Percentiles rank a stretch among this genome's conserved stretches.
Evolutionary conservation across 2,113 vertebrate genomes (phyloP).

Genomic region (Ammodramus savannarum): DNA sequence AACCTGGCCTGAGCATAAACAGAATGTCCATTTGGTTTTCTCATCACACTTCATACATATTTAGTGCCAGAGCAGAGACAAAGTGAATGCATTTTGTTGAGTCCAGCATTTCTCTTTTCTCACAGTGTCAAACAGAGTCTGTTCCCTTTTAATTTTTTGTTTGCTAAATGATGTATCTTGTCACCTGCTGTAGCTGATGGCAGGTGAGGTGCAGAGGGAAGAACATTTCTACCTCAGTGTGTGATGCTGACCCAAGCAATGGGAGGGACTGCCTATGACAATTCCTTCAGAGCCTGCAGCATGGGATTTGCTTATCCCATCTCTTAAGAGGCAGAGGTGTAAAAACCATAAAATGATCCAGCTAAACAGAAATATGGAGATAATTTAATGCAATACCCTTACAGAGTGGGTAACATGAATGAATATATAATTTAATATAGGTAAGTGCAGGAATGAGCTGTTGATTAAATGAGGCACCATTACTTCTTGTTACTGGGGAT

Average conservation of each 20-base stretch:
- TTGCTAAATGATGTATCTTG: not conserved
- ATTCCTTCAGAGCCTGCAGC: not conserved
- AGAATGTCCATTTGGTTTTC: not conserved
- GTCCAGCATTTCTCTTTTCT: not conserved
- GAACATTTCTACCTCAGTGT: not conserved
- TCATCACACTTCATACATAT: fast-evolving
- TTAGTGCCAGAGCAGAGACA: not conserved
- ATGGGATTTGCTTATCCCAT: not conserved
- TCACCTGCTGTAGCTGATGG: not conserved
- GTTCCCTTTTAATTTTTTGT: not conserved
- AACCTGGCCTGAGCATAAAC: not conserved
- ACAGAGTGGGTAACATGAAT: not conserved
- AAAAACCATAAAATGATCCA: not conserved
- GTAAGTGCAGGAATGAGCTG: slow-evolving; percentile 12
- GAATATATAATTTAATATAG: slow-evolving; percentile 40
- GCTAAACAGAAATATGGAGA: not conserved
- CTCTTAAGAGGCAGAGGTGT: not conserved
- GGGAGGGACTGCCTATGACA: not conserved
- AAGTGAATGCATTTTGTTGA: not conserved
- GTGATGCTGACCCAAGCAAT: fast-evolving
- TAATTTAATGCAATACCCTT: not conserved
- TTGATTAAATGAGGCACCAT: slow-evolving; percentile 11
- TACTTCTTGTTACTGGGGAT: not conserved
- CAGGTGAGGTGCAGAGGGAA: not conserved
- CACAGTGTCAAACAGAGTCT: not conserved